Conservation (phyloP, 2,888 invertebrate genomes). For the Macaria notata region DNA sequence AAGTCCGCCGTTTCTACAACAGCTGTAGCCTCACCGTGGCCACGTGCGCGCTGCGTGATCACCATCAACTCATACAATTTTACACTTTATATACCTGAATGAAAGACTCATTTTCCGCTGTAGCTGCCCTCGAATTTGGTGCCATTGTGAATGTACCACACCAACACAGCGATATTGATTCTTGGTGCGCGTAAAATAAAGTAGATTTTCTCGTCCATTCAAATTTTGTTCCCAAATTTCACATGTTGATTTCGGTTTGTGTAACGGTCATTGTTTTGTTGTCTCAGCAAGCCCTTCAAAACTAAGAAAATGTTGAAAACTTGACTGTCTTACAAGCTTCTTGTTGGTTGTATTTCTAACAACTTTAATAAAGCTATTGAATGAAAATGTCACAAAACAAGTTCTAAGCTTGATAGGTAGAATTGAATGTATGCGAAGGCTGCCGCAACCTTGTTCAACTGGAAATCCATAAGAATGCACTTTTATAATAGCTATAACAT, state of each 20-base stretch:
- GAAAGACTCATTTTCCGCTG: conserved; percentile 5
- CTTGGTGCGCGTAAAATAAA: conserved; percentile 21
- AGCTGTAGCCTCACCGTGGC: conserved; percentile 63
- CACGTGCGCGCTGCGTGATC: conserved; percentile 70
- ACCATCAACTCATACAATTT: conserved; percentile 20
- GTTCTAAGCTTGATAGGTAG: background rate
- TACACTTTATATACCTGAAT: conserved; percentile 29
- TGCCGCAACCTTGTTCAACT: conserved; percentile 17
- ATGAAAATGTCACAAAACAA: too few species aligned
- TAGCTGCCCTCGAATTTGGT: conserved; percentile 5
- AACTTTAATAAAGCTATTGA: too few species aligned
- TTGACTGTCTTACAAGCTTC: too few species aligned
- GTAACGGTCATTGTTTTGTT: conserved; percentile 18
- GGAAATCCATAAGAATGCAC: conserved; percentile 5
- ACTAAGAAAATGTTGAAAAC: too few species aligned
- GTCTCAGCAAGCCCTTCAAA: conserved; percentile 4
- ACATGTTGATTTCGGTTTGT: conserved; percentile 27
- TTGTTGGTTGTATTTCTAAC: too few species aligned
- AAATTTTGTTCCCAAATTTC: conserved; percentile 30
- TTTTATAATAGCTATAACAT: conserved; percentile 1
- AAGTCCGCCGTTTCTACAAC: conserved; percentile 67
- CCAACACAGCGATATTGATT: conserved; percentile 30
- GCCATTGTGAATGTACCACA: conserved; percentile 7
- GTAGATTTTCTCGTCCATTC: conserved; percentile 14
- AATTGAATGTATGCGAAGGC: conserved; percentile 7